These are phyloP conservation scores for Troides helena DNA, from an alignment of 2,888 invertebrate species.

Conservation along the genomic window DNA sequence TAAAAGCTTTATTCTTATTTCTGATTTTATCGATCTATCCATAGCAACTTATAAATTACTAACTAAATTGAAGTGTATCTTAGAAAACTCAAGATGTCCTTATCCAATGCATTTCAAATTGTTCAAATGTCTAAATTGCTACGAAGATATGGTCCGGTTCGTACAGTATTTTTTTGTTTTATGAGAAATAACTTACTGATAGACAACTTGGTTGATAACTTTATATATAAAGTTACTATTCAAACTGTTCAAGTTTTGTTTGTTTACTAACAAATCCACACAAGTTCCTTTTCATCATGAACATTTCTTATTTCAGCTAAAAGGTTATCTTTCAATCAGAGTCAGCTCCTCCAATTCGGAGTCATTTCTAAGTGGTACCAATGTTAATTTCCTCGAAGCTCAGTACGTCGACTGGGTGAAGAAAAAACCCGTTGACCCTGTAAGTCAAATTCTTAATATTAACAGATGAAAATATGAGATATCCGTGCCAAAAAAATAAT, in stretches of 20 bases:
- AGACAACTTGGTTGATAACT: too few species aligned
- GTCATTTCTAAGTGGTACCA: constrained; percentile 64
- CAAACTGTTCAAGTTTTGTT: too few species aligned
- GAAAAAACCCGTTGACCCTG: constrained; percentile 57
- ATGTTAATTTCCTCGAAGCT: constrained; percentile 68
- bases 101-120: constrained; percentile 18
- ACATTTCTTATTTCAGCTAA: constrained; percentile 10
- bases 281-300: too few species aligned
- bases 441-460: constrained; percentile 39
- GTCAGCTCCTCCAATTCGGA: constrained; percentile 51
- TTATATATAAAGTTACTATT: too few species aligned
- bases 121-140: constrained; percentile 17
- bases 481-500: background rate
- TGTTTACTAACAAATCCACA: too few species aligned
- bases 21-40: too few species aligned
- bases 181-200: too few species aligned
- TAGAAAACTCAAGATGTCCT: constrained; percentile 1
- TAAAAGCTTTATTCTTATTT: too few species aligned
- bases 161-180: too few species aligned
- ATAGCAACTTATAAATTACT: too few species aligned
- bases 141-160: background rate
- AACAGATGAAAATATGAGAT: too few species aligned
- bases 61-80: background rate
- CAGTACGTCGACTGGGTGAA: constrained; percentile 71
- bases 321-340: constrained; percentile 8